phyloP scores from a whole-genome alignment of 2,888 invertebrate species.

The Scelioninae gen. 1 region DNA sequence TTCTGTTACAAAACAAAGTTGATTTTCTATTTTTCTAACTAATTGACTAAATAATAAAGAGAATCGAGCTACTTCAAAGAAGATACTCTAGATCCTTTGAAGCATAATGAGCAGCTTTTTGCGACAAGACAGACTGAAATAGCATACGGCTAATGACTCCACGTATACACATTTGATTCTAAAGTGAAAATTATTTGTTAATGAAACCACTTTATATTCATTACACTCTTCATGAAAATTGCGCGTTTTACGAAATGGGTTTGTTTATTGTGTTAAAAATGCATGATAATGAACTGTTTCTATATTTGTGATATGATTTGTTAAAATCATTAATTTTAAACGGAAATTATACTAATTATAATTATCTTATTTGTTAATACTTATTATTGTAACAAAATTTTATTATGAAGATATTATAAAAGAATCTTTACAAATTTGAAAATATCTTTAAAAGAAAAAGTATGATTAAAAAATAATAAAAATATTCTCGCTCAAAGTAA shows the following conservation, averaged over 20 bases:
- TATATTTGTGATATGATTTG: too few species aligned
- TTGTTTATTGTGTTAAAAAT: not conserved
- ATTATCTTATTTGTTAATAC: not conserved
- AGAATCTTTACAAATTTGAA: too few species aligned
- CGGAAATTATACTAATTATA: not conserved
- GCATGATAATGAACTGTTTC: not conserved
- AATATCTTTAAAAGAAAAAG: too few species aligned
- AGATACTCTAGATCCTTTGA: slow-evolving; percentile 38
- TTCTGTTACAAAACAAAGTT: too few species aligned
- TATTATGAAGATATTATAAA: too few species aligned
- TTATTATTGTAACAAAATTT: not conserved
- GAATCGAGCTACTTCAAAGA: not conserved
- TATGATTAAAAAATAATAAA: not conserved
- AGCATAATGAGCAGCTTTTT: slow-evolving; percentile 25
- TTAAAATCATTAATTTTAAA: not conserved
- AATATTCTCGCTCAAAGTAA: not conserved
- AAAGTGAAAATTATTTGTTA: slow-evolving; percentile 1
- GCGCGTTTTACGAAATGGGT: not conserved
- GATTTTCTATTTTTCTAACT: too few species aligned
- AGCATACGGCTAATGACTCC: slow-evolving; percentile 11
- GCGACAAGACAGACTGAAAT: slow-evolving; percentile 4
- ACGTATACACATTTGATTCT: slow-evolving; percentile 6
- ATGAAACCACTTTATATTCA: not conserved
- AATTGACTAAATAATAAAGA: not conserved
- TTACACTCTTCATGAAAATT: not conserved